These are phyloP conservation scores for Epistrophe grossulariae DNA, from an alignment of 2,888 invertebrate species.

Conservation along the genomic window DNA sequence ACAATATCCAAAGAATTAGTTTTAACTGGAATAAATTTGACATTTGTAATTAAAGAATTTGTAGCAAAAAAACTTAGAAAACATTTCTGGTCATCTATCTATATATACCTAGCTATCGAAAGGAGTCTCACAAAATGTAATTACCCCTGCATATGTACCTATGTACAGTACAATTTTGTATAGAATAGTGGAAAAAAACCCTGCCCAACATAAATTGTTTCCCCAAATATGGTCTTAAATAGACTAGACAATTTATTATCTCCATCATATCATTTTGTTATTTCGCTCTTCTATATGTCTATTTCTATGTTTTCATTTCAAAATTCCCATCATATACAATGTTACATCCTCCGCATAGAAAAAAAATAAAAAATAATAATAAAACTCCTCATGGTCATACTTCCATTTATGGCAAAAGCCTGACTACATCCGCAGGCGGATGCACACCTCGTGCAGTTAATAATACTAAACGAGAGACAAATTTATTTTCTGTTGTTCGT, in stretches of 20 bases:
- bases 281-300: background rate
- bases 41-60: no score
- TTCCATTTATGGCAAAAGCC: conserved; percentile 82
- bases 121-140: background rate
- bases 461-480: conserved; percentile 60
- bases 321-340: conserved; percentile 52
- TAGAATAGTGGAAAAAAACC: conserved; percentile 2
- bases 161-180: background rate
- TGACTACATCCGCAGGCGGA: conserved; percentile 74
- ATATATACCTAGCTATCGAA: background rate
- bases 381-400: conserved; percentile 81
- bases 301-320: conserved; percentile 26
- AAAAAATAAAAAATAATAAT: conserved; percentile 54
- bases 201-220: conserved; percentile 33
- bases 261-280: conserved; percentile 9
- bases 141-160: background rate
- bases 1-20: no score
- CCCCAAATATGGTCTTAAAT: conserved; percentile 41
- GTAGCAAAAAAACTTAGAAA: no score
- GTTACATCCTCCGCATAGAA: conserved; percentile 69
- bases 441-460: conserved; percentile 73
- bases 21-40: no score
- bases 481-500: conserved; percentile 9
- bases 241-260: conserved; percentile 39
- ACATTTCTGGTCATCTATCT: no score